Evolutionary conservation across 2,888 invertebrate genomes (phyloP).

Genomic region (Colostygia pectinataria): DNA sequence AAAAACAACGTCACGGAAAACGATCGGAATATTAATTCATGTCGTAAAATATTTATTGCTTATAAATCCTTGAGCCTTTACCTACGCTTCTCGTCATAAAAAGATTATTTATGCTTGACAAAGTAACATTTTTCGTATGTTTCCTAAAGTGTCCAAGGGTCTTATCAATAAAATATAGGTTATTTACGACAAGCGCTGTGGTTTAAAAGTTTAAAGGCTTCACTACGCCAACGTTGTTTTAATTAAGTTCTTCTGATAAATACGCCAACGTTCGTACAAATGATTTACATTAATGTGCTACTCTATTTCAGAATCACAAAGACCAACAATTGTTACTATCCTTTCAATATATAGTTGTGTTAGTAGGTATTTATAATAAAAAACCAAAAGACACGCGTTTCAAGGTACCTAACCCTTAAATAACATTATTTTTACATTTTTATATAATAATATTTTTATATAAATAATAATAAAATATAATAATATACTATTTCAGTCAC

Average conservation of each 20-base stretch:
- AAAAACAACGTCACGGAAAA: conserved; percentile 82
- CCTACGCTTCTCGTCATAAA: conserved; percentile 83
- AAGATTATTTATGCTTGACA: conserved; percentile 82
- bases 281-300: conserved; percentile 50
- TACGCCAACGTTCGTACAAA: conserved; percentile 34
- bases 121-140: conserved; percentile 81
- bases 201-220: conserved; percentile 51
- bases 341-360: too few species aligned
- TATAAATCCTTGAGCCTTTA: conserved; percentile 83
- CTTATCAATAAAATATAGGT: conserved; percentile 76
- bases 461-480: too few species aligned
- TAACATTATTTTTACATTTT: too few species aligned
- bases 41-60: conserved; percentile 83
- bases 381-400: too few species aligned
- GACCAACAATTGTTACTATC: too few species aligned
- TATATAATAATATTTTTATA: too few species aligned
- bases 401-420: too few species aligned
- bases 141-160: conserved; percentile 72
- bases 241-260: conserved; percentile 50
- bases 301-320: too few species aligned
- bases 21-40: conserved; percentile 83
- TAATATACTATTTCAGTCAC: too few species aligned
- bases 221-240: conserved; percentile 46
- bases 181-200: conserved; percentile 73
- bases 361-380: too few species aligned